Evolutionary conservation across 2,797 vertebrate genomes (phyloP), one percentile per base, ranked within the genome.

Genomic region (Cossypha niveicapilla): DNA sequence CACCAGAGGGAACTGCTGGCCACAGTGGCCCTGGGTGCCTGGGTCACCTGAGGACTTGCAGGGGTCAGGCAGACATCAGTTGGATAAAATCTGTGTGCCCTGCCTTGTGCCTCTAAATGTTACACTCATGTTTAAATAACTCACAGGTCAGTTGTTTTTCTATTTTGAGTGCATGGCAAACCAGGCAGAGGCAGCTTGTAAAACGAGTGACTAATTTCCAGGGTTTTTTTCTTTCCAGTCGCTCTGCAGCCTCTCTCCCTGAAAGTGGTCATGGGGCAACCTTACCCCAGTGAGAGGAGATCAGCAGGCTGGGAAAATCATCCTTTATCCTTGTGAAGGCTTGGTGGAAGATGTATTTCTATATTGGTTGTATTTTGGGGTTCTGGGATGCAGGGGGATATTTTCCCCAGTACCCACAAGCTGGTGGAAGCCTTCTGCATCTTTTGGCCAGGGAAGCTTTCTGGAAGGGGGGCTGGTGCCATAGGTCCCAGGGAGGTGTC

Each of bases 121-220:
- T 97, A 90, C 45, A 16, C 90, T 96, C 91, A 13, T 85, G 91
- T 96, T 97, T 96, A 91, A 96, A 95, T 96, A 96, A 94, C 85
- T 96, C 90, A 77, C 88, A 97, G 97, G 94, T 96, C 88, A 96
- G 92, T 93, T 86, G 91, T 51, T 95, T 70, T 91, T 77, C 86
- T 92, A 89, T 96, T 97, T 93, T 68, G 35, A 86, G 84, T 6
- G 0, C 84, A 82, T 34, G 53, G 83, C 91, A 96, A 97, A 94
- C 83, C 88, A 94, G 88, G 77, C 70, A 45, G 86, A 77, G 75
- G 68, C 83, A 96, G 96, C 94, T 86, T 97, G 92, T 96, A 96
- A 98, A 98, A 94, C 1, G 62, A 96, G 93, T 93, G 92, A 86
- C 92, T 96, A 88, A 92, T 97, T 97, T 96, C 86, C 77, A 86